These are phyloP conservation scores for Lophotriccus pileatus DNA, from an alignment of 2,797 vertebrate genomes.

Conservation along the genomic window DNA sequence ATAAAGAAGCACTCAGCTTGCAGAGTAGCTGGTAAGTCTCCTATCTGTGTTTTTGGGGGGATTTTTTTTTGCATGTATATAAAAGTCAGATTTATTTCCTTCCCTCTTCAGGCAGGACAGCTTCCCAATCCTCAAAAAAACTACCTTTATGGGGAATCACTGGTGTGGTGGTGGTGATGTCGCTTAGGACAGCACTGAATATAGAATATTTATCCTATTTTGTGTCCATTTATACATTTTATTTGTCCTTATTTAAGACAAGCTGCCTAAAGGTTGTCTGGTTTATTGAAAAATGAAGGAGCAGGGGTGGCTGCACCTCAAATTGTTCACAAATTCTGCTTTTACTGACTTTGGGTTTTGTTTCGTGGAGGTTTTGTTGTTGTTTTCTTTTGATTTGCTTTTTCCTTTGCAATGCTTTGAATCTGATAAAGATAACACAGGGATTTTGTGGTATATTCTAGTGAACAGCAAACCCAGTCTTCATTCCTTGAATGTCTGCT, in stretches of 20 bases:
- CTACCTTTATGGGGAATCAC: background rate
- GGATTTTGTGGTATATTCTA: background rate
- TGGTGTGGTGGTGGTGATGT: background rate
- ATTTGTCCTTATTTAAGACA: background rate
- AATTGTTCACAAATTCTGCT: background rate
- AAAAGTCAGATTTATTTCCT: background rate
- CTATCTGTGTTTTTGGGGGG: background rate
- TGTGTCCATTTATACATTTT: background rate
- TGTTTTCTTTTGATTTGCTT: background rate
- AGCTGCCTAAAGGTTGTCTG: background rate
- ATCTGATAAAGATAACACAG: background rate
- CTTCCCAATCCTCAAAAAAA: background rate
- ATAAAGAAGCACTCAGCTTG: background rate
- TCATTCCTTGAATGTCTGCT: background rate
- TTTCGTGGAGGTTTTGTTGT: accelerated
- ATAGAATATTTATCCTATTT: background rate
- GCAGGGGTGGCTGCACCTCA: background rate
- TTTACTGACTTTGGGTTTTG: background rate
- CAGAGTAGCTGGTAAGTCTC: background rate
- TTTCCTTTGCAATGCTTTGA: background rate
- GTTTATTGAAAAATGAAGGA: background rate
- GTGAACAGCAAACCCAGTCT: background rate
- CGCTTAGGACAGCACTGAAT: background rate
- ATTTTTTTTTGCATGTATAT: background rate
- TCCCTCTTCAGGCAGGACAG: background rate